Percentiles rank a stretch among this genome's conserved stretches.
Conservation (phyloP, 2,888 invertebrate genomes). For the Creontiades dilutus region DNA sequence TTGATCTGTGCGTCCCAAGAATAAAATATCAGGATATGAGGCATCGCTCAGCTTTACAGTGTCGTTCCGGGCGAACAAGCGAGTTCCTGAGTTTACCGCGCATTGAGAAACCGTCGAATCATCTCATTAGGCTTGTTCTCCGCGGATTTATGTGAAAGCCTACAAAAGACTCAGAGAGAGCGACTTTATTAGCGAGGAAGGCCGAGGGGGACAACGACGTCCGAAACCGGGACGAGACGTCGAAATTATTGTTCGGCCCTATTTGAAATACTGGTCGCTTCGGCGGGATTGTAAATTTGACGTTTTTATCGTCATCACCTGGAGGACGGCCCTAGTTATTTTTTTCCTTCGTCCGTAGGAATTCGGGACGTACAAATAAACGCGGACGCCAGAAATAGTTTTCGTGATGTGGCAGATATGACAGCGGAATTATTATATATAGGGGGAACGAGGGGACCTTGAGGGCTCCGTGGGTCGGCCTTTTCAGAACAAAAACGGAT, state of each 20-base stretch:
- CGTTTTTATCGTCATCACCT: conserved; percentile 23
- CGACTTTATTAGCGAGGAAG: background rate
- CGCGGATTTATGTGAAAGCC: conserved; percentile 15
- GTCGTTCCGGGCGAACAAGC: background rate
- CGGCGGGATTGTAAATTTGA: background rate
- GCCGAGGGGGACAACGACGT: background rate
- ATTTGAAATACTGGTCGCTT: background rate
- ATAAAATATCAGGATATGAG: background rate
- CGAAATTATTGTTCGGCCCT: background rate
- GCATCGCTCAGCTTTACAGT: conserved; percentile 19
- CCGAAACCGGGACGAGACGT: background rate
- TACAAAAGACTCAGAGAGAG: background rate
- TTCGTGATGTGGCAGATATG: conserved; percentile 25
- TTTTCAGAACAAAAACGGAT: no score
- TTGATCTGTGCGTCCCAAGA: no score
- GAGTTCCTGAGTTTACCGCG: background rate
- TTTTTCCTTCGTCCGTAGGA: no score
- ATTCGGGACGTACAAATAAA: background rate
- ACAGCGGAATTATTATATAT: conserved; percentile 32
- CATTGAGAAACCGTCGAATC: conserved; percentile 25
- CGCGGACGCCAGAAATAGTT: background rate
- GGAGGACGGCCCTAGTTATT: background rate
- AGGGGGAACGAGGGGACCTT: background rate
- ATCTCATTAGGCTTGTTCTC: conserved; percentile 24
- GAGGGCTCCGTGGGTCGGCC: background rate